These are phyloP conservation scores for Epinephelus coioides DNA, from an alignment of 2,797 vertebrate species.

Conservation along the genomic window DNA sequence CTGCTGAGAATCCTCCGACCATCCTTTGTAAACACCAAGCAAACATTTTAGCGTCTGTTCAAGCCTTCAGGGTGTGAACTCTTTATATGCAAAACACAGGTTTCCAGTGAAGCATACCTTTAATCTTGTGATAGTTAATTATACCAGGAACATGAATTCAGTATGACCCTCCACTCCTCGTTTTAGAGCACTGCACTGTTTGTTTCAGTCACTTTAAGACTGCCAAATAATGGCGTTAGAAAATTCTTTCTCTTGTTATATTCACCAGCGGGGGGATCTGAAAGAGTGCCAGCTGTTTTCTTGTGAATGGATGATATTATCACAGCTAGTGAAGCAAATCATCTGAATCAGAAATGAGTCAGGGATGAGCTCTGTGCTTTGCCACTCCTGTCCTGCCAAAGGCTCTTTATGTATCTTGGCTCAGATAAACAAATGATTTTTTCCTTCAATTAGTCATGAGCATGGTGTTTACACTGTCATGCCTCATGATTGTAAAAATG, in stretches of 20 bases:
- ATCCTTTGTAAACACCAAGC: background rate
- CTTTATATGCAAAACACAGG: background rate
- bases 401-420: background rate
- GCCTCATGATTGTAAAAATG: background rate
- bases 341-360: slow-evolving; percentile 32
- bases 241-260: background rate
- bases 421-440: slow-evolving; percentile 11
- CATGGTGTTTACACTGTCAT: slow-evolving; percentile 1
- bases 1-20: background rate
- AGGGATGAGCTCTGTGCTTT: slow-evolving; percentile 8
- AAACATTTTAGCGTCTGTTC: background rate
- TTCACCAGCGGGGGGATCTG: background rate
- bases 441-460: slow-evolving; percentile 5
- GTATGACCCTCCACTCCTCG: background rate
- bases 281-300: background rate
- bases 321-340: background rate
- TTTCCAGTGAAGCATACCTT: background rate
- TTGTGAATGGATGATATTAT: background rate
- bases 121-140: background rate
- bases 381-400: slow-evolving; percentile 9
- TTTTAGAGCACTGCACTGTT: background rate
- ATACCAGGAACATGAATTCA: background rate
- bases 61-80: background rate
- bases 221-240: background rate
- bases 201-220: background rate